These are phyloP conservation scores for Uloborus diversus DNA, from an alignment of 1,140 invertebrate species.

Conservation along the genomic window DNA sequence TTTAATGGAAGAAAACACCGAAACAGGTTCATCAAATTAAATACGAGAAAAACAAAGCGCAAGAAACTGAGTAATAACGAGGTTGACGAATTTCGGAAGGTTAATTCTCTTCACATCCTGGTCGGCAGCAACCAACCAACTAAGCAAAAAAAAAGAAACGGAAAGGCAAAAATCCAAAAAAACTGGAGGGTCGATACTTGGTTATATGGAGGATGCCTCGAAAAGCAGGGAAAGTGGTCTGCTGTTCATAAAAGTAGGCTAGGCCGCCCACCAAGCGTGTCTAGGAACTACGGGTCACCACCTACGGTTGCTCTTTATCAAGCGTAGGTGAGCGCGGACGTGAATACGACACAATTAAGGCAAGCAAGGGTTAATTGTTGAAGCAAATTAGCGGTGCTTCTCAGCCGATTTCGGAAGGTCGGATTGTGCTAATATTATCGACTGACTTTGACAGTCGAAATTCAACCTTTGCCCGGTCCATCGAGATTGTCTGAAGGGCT, in stretches of 20 bases:
- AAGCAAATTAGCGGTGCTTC: no score
- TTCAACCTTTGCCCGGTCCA: background rate
- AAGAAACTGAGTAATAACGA: no score
- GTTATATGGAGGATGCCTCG: slow-evolving; percentile 3
- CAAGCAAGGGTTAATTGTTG: no score
- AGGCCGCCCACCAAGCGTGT: slow-evolving; percentile 43
- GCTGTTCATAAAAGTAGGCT: slow-evolving; percentile 51
- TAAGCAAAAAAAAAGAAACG: background rate
- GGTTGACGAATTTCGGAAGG: no score
- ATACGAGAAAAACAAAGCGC: background rate
- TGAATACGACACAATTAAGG: no score
- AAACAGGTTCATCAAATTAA: background rate
- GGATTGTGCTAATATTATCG: background rate
- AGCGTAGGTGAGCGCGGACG: slow-evolving; percentile 35
- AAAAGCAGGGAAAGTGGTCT: slow-evolving; percentile 28
- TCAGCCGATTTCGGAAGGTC: background rate
- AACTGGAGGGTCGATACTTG: background rate
- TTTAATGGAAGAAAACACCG: background rate
- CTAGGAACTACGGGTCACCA: slow-evolving; percentile 46
- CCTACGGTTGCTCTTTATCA: slow-evolving; percentile 25
- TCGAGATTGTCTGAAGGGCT: background rate
- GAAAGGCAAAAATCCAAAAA: slow-evolving; percentile 14
- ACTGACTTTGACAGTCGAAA: background rate
- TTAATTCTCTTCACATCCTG: background rate
- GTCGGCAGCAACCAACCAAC: background rate